These are phyloP conservation scores for Tyria jacobaeae DNA, from an alignment of 2,888 invertebrate species.

Conservation along the genomic window DNA sequence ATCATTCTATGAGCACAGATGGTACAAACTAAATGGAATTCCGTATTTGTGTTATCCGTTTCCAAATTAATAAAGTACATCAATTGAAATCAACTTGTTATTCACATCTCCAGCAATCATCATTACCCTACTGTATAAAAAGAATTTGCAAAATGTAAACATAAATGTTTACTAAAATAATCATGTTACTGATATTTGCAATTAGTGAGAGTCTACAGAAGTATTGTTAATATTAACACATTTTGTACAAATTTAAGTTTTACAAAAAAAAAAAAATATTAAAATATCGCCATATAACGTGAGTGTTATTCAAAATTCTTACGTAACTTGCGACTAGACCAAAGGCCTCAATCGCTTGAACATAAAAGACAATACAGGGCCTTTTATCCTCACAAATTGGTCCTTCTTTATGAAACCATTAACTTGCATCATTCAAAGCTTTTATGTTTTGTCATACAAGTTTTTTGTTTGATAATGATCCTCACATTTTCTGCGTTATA, in stretches of 20 bases:
- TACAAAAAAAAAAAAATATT: conserved; percentile 1
- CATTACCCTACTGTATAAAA: too few relatives aligned
- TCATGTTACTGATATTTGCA: too few relatives aligned
- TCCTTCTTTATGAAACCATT: conserved; percentile 60
- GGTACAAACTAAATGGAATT: neutral
- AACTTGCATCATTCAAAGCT: conserved; percentile 62
- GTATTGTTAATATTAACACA: neutral
- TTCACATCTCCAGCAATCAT: too few relatives aligned
- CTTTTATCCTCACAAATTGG: conserved; percentile 62
- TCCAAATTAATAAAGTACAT: too few relatives aligned
- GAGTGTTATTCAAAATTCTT: conserved; percentile 8
- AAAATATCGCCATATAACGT: conserved; percentile 15
- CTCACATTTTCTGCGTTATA: conserved; percentile 31
- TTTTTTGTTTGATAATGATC: conserved; percentile 40
- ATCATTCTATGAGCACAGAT: neutral
- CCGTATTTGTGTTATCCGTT: neutral
- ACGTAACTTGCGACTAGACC: conserved; percentile 20
- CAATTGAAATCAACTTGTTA: too few relatives aligned
- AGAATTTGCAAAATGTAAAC: too few relatives aligned
- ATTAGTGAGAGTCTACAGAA: too few relatives aligned
- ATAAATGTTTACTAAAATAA: too few relatives aligned
- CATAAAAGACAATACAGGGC: conserved; percentile 56
- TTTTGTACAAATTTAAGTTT: neutral
- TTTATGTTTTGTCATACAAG: conserved; percentile 52
- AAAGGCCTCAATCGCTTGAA: conserved; percentile 26